Percentiles rank a stretch among this genome's conserved stretches.
Conservation (phyloP, 53 echinoderm and acorn worm species). For the Mesocentrotus franciscanus region DNA sequence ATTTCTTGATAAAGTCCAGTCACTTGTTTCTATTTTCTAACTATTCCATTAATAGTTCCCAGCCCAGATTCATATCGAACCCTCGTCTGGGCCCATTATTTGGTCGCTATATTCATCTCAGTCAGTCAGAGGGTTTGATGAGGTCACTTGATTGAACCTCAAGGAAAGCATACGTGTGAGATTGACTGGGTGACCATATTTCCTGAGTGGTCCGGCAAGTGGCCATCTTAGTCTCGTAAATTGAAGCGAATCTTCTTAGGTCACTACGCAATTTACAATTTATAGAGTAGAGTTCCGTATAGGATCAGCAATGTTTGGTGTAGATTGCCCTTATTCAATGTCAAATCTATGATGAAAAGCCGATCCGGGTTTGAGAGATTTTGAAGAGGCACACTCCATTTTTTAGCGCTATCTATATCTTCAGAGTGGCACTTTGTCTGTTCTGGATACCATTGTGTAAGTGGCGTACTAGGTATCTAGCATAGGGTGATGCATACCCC, state of each 20-base stretch:
- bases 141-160: conserved; percentile 15
- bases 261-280: neutral
- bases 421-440: conserved; percentile 26
- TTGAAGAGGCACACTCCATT: neutral
- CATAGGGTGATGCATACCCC: too few species aligned
- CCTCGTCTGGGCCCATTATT: neutral
- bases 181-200: neutral
- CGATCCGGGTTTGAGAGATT: neutral
- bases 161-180: neutral
- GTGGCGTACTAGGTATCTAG: too few species aligned
- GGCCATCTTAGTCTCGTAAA: conserved; percentile 6
- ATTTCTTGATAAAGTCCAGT: neutral
- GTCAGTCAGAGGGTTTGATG: neutral
- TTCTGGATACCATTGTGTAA: neutral
- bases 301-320: neutral
- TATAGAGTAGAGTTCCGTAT: neutral
- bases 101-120: neutral
- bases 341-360: conserved; percentile 4
- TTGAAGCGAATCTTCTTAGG: conserved; percentile 18
- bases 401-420: conserved; percentile 8
- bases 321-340: conserved; percentile 33
- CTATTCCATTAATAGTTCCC: neutral
- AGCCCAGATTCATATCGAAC: neutral
- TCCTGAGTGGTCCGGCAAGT: neutral
- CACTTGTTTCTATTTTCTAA: neutral